Conservation (phyloP, 2,113 vertebrate genomes). For the Anhinga rufa region DNA sequence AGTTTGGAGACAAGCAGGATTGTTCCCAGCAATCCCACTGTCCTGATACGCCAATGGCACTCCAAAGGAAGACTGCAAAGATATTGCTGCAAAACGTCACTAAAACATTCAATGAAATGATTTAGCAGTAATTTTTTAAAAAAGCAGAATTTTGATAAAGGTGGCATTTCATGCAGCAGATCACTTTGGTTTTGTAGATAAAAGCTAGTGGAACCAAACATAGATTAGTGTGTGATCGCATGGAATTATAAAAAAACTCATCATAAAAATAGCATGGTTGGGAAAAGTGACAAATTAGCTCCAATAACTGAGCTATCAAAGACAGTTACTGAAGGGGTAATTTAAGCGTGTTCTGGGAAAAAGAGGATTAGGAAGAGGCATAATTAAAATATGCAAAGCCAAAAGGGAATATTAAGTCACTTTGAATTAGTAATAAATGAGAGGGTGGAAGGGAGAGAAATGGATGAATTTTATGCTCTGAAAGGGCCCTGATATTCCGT, state of each 20-base stretch:
- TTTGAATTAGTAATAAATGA: conserved; percentile 44
- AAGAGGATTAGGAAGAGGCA: conserved; percentile 37
- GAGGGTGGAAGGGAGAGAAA: conserved; percentile 3
- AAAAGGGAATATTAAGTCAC: conserved; percentile 41
- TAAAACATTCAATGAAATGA: neutral
- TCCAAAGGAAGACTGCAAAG: neutral
- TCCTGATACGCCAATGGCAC: neutral
- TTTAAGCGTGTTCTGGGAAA: conserved; percentile 42
- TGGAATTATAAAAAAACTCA: neutral
- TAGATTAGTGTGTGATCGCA: neutral
- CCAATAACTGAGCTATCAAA: conserved; percentile 39
- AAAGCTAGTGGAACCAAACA: neutral
- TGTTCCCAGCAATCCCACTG: neutral
- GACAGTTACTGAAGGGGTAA: conserved; percentile 1
- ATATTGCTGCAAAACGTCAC: neutral
- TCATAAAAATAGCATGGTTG: conserved; percentile 1
- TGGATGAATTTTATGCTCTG: conserved; percentile 13
- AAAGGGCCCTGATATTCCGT: conserved; percentile 24
- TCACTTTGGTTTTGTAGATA: neutral
- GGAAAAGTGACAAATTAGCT: conserved; percentile 40
- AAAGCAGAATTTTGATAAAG: neutral
- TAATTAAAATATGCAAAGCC: conserved; percentile 57
- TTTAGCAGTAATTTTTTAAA: neutral
- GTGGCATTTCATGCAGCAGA: neutral
- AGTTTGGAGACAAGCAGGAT: neutral